Percentiles rank a stretch among this genome's conserved stretches.
These are phyloP conservation scores for Hydrotaea cyrtoneurina DNA, from an alignment of 2,888 invertebrate genomes.

Conservation along the genomic window DNA sequence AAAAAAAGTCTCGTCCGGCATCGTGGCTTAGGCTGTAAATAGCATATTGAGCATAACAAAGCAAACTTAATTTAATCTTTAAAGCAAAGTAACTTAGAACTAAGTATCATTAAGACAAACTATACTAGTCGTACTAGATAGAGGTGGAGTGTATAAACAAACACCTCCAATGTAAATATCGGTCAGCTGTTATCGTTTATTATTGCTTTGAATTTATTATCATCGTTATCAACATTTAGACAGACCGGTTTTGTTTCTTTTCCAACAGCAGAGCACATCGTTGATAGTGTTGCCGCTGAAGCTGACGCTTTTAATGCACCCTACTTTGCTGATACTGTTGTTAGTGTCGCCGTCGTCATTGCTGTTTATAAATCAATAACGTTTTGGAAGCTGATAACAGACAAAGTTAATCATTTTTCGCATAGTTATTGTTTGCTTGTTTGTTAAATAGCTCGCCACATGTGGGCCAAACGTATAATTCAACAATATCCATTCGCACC, in stretches of 20 bases:
- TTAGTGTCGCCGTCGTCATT: too few relatives aligned
- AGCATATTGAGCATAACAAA: too few relatives aligned
- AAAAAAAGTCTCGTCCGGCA: too few relatives aligned
- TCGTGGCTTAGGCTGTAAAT: too few relatives aligned
- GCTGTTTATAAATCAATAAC: constrained; percentile 55
- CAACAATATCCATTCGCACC: neutral
- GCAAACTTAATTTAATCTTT: too few relatives aligned
- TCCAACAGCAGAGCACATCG: neutral
- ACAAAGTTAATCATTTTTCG: constrained; percentile 46
- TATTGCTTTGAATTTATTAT: constrained; percentile 27
- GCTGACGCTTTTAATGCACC: neutral
- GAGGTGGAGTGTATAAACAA: neutral
- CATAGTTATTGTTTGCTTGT: neutral
- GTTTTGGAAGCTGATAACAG: constrained; percentile 51
- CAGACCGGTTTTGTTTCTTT: neutral
- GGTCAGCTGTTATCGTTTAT: constrained; percentile 54
- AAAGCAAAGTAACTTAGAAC: too few relatives aligned
- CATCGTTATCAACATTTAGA: neutral
- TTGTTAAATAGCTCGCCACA: neutral
- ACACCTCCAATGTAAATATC: constrained; percentile 39
- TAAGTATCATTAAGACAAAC: too few relatives aligned
- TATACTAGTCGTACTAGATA: too few relatives aligned
- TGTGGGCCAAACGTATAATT: neutral
- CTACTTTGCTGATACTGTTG: neutral
- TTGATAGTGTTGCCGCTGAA: neutral